These are phyloP conservation scores for Zaprionus africanus DNA, from an alignment of 1,140 invertebrate species.

Conservation along the genomic window DNA sequence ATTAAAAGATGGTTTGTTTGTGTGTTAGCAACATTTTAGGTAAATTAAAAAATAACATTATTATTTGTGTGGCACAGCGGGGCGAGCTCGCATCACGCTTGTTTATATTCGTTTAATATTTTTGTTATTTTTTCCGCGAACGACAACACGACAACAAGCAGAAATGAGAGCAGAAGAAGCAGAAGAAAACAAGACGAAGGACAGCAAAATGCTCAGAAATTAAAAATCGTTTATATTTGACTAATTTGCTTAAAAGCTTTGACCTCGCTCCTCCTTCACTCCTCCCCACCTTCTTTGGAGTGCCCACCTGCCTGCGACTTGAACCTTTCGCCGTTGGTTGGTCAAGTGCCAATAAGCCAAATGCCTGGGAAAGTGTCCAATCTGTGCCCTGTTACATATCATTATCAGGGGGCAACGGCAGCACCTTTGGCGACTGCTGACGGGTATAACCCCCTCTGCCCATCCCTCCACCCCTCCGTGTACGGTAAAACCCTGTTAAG, in stretches of 20 bases:
- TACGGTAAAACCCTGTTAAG: constrained; percentile 16
- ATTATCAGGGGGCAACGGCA: constrained; percentile 60
- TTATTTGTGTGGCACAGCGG: constrained; percentile 26
- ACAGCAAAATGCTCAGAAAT: constrained; percentile 27
- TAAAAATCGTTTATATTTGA: constrained; percentile 38
- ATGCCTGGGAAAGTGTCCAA: constrained; percentile 27
- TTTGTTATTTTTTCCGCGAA: constrained; percentile 20
- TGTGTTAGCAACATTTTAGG: constrained; percentile 63
- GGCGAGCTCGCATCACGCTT: background rate
- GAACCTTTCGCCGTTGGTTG: background rate
- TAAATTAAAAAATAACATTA: constrained; percentile 79
- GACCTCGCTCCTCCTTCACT: background rate
- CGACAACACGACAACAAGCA: constrained; percentile 3
- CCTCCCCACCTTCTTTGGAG: too few species aligned
- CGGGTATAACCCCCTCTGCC: background rate
- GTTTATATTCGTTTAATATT: constrained; percentile 29
- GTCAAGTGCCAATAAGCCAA: constrained; percentile 67
- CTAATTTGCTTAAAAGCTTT: constrained; percentile 63
- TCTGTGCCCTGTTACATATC: constrained; percentile 58
- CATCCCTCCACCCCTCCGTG: background rate
- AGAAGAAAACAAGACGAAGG: background rate
- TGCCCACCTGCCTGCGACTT: background rate
- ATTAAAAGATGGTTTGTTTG: constrained; percentile 30
- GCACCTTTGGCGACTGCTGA: background rate
- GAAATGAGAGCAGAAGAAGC: background rate